phyloP scores from a whole-genome alignment of 2,888 invertebrate species.

The Andrena haemorrhoa region DNA sequence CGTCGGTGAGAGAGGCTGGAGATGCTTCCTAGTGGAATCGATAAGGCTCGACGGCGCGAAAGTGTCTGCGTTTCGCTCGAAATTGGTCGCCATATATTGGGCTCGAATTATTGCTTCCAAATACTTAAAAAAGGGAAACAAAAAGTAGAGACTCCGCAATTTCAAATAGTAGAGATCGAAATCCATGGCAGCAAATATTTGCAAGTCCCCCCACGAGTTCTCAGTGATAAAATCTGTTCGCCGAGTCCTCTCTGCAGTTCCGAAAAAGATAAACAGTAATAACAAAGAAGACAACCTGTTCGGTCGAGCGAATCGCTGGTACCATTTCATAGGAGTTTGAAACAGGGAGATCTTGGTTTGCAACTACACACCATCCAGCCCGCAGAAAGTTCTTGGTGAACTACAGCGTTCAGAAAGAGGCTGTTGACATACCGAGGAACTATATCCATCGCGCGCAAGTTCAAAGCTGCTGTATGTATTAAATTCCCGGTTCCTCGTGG shows the following conservation, averaged over 20 bases:
- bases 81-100: neutral
- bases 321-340: constrained; percentile 18
- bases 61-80: neutral
- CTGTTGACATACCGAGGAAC: constrained; percentile 41
- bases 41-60: constrained; percentile 12
- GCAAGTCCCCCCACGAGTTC: neutral
- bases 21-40: constrained; percentile 8
- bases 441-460: constrained; percentile 26
- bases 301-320: neutral
- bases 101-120: neutral
- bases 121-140: neutral
- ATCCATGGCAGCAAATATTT: neutral
- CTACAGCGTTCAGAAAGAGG: constrained; percentile 14
- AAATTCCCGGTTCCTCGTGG: constrained; percentile 38
- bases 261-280: neutral
- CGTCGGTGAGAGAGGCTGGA: neutral
- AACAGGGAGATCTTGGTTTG: constrained; percentile 44
- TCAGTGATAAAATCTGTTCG: neutral
- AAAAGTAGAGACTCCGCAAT: neutral
- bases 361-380: constrained; percentile 33
- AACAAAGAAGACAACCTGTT: neutral
- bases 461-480: constrained; percentile 43
- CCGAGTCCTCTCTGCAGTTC: neutral
- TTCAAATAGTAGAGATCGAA: too few relatives aligned
- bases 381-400: constrained; percentile 23